A percentile compares a stretch with the other conserved stretches of the same genome.
Evolutionary conservation across 2,888 invertebrate species (phyloP).

Genomic region (Cotesia congregata): DNA sequence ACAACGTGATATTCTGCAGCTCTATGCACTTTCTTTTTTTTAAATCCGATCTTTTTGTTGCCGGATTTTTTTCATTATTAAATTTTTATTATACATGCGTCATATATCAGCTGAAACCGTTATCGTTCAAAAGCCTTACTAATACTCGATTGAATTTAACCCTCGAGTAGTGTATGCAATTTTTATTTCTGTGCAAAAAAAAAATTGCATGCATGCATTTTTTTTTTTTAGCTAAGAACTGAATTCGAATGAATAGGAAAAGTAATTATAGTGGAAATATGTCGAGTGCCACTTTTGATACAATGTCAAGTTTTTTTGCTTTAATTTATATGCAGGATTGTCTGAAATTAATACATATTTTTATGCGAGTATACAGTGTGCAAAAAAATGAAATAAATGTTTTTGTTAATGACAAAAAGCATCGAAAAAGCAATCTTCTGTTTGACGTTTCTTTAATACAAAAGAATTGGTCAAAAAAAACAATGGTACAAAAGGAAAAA

Average conservation of each 20-base stretch:
- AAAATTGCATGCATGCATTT: not conserved
- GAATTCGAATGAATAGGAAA: conserved; percentile 26
- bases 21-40: conserved; percentile 53
- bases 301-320: not conserved
- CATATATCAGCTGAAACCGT: conserved; percentile 17
- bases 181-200: conserved; percentile 10
- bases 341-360: conserved; percentile 21
- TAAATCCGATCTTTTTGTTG: conserved; percentile 15
- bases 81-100: conserved; percentile 7
- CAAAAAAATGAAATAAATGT: conserved; percentile 38
- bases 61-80: conserved; percentile 25
- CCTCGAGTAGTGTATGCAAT: conserved; percentile 27
- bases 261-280: conserved; percentile 24
- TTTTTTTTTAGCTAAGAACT: conserved; percentile 5
- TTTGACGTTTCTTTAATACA: conserved; percentile 28
- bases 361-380: not conserved
- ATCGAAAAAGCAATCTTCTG: conserved; percentile 38
- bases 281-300: conserved; percentile 1
- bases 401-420: conserved; percentile 33
- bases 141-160: conserved; percentile 29
- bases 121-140: conserved; percentile 21
- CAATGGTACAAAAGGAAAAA: conserved; percentile 33
- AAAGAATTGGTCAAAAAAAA: conserved; percentile 27
- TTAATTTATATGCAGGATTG: conserved; percentile 24
- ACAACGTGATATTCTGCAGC: conserved; percentile 61